Percentiles rank a stretch among this genome's conserved stretches.
phyloP scores from a whole-genome alignment of 2,113 vertebrate genomes.

The Cynopterus brachyotis region DNA sequence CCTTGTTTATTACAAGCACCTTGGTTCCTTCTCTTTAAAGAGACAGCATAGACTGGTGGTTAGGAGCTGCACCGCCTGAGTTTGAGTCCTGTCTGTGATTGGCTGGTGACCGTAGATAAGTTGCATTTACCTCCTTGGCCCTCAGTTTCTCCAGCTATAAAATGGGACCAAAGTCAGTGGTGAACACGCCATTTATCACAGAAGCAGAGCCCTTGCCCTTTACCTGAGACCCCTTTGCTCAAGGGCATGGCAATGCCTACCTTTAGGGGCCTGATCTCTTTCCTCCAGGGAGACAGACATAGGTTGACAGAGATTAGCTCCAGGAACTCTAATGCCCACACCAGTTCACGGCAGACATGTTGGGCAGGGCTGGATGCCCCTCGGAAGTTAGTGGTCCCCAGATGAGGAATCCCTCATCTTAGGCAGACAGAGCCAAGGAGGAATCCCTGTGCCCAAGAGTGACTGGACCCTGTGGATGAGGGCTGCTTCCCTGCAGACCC shows the following conservation, averaged over 20 bases:
- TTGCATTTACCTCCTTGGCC: neutral
- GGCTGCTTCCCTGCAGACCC: slow-evolving; percentile 46
- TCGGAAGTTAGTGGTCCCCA: neutral
- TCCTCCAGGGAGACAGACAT: slow-evolving; percentile 80
- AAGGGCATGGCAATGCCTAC: slow-evolving; percentile 20
- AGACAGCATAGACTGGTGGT: neutral
- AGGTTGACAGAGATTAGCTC: slow-evolving; percentile 82
- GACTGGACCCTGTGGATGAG: slow-evolving; percentile 45
- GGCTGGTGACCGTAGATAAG: neutral
- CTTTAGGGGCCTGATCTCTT: slow-evolving; percentile 81
- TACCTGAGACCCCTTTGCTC: neutral
- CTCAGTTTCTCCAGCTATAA: neutral
- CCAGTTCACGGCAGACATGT: slow-evolving; percentile 28
- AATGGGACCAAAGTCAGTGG: neutral
- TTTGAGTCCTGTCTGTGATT: neutral
- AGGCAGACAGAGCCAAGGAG: neutral
- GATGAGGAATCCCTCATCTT: neutral
- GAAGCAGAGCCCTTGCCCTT: neutral
- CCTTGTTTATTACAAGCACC: neutral
- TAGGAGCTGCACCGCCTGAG: neutral
- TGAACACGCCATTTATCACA: neutral
- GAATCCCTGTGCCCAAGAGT: neutral
- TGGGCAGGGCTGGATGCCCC: neutral
- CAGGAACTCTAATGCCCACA: slow-evolving; percentile 75
- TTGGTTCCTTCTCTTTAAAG: neutral